phyloP scores from a whole-genome alignment of 2,113 vertebrate genomes.

The Dolichotis patagonum region DNA sequence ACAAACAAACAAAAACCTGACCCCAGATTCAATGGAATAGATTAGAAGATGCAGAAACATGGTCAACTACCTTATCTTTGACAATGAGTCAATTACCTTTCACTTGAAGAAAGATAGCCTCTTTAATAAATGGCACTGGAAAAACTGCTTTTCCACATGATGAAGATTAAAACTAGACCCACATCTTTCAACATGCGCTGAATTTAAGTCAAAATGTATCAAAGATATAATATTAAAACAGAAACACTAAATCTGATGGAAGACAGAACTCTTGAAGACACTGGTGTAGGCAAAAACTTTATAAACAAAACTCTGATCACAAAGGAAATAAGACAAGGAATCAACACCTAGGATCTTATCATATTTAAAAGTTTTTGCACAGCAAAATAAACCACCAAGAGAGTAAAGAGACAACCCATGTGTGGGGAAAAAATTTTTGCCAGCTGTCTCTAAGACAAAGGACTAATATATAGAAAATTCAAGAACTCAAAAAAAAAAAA shows the following conservation, averaged over 20 bases:
- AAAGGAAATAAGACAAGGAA: background rate
- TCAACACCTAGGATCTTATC: background rate
- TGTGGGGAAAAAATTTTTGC: background rate
- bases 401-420: background rate
- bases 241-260: background rate
- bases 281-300: background rate
- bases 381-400: background rate
- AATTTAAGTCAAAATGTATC: background rate
- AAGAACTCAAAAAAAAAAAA: background rate
- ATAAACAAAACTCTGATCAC: background rate
- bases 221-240: background rate
- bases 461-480: background rate
- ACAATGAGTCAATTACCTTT: background rate
- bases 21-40: background rate
- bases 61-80: background rate
- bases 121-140: background rate
- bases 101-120: background rate
- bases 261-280: background rate
- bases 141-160: background rate
- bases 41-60: background rate
- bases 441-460: background rate
- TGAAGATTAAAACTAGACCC: background rate
- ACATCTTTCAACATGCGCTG: background rate
- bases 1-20: background rate
- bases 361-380: background rate